Evolutionary conservation across 2,888 invertebrate species (phyloP).

Genomic region (Cybosia mesomella): DNA sequence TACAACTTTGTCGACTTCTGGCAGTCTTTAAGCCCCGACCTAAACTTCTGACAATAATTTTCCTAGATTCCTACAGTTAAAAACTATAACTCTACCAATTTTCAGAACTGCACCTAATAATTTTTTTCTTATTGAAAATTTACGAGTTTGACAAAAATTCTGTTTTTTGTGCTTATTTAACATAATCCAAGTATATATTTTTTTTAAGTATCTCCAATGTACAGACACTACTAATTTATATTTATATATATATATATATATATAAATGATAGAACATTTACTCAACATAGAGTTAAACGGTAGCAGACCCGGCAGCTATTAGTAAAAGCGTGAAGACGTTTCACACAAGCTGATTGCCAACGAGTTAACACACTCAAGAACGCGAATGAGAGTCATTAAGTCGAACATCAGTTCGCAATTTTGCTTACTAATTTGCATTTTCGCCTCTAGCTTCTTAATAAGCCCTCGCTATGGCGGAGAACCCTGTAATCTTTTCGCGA

Average conservation of each 20-base stretch:
- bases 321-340: slow-evolving; percentile 45
- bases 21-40: too few species aligned
- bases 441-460: slow-evolving; percentile 63
- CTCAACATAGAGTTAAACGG: slow-evolving; percentile 36
- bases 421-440: slow-evolving; percentile 68
- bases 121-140: too few species aligned
- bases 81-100: too few species aligned
- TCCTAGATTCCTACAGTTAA: too few species aligned
- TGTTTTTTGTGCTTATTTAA: too few species aligned
- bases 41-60: too few species aligned
- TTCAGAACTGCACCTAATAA: too few species aligned
- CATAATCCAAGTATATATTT: too few species aligned
- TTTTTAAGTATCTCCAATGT: too few species aligned
- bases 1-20: too few species aligned
- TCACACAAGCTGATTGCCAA: slow-evolving; percentile 51
- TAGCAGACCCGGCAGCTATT: slow-evolving; percentile 45
- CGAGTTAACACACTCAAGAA: slow-evolving; percentile 53
- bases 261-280: background rate
- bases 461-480: slow-evolving; percentile 57
- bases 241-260: background rate
- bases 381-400: slow-evolving; percentile 58
- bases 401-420: slow-evolving; percentile 60
- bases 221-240: too few species aligned
- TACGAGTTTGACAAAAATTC: too few species aligned
- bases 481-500: slow-evolving; percentile 62